Evolutionary conservation across 2,113 vertebrate genomes (phyloP).

Genomic region (Chamaea fasciata): DNA sequence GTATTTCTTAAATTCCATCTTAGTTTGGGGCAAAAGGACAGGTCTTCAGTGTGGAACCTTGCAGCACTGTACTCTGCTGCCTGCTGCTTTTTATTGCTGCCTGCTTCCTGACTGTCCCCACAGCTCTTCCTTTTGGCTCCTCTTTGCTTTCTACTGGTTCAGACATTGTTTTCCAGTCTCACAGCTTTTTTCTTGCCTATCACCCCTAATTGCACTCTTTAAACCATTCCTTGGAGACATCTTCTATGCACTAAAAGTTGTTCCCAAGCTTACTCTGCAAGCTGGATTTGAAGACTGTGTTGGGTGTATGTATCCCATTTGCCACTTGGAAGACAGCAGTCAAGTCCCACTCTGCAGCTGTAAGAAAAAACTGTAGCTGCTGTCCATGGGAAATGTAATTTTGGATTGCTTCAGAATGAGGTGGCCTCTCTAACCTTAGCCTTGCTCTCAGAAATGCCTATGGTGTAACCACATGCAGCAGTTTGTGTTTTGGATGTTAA

Average conservation of each 20-base stretch:
- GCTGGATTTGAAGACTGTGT: accelerated
- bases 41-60: neutral
- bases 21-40: neutral
- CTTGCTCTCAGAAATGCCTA: neutral
- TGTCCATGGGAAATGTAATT: neutral
- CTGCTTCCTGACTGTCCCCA: neutral
- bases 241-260: neutral
- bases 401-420: constrained; percentile 6
- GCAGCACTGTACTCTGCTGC: neutral
- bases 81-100: neutral
- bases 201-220: neutral
- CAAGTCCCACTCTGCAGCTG: neutral
- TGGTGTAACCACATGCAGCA: neutral
- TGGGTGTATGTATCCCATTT: neutral
- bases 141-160: neutral
- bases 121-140: neutral
- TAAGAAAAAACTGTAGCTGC: neutral
- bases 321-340: neutral
- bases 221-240: neutral
- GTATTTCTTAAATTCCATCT: neutral
- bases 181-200: neutral
- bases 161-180: neutral
- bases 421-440: neutral
- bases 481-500: neutral
- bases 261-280: neutral